These are phyloP conservation scores for Nematopogon swammerdamellus DNA, from an alignment of 2,888 invertebrate genomes.

Conservation along the genomic window DNA sequence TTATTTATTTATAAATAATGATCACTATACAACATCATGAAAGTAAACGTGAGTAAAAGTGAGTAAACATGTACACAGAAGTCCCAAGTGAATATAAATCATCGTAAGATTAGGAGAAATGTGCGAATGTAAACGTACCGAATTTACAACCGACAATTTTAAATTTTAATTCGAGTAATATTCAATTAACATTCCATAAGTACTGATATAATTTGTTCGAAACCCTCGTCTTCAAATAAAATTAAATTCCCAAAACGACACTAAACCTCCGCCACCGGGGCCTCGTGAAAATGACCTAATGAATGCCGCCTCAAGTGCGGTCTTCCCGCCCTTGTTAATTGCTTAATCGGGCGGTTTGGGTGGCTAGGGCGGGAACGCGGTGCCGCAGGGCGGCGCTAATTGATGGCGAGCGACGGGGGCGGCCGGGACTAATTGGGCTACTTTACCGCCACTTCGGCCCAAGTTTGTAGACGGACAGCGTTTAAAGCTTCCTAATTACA, in stretches of 20 bases:
- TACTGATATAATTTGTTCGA: no score
- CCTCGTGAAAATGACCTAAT: conserved; percentile 12
- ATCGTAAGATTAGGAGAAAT: no score
- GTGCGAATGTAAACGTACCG: no score
- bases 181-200: no score
- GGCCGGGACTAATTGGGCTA: conserved; percentile 22
- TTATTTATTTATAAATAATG: no score
- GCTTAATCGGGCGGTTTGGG: conserved; percentile 36
- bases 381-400: conserved; percentile 27
- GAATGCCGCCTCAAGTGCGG: conserved; percentile 17
- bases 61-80: no score
- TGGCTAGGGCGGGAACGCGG: not conserved
- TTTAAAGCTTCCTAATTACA: conserved; percentile 44
- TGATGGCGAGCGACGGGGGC: conserved; percentile 17
- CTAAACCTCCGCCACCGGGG: not conserved
- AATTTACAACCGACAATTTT: no score
- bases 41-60: no score
- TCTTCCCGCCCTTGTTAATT: conserved; percentile 50
- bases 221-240: conserved; percentile 4
- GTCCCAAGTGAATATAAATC: no score
- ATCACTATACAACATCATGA: no score
- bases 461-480: conserved; percentile 24
- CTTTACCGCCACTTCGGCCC: conserved; percentile 12
- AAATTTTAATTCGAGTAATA: no score
- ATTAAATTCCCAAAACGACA: conserved; percentile 3